Evolutionary conservation across 2,113 vertebrate species (phyloP).

Genomic region (Fulmarus glacialis): DNA sequence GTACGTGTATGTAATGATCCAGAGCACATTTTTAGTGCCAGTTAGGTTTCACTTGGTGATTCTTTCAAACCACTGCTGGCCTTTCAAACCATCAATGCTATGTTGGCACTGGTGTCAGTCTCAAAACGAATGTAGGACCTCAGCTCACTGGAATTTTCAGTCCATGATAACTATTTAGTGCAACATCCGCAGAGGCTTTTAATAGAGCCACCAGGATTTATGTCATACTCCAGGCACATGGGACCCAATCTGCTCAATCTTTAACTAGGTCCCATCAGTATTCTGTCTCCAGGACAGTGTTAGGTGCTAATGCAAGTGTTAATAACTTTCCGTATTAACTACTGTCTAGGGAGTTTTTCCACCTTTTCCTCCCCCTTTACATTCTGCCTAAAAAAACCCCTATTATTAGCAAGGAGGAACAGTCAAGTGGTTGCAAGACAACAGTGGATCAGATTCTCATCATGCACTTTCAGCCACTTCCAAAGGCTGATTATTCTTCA

Average conservation of each 20-base stretch:
- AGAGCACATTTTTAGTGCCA: background rate
- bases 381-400: background rate
- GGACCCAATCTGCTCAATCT: background rate
- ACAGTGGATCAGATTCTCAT: background rate
- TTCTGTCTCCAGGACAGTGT: background rate
- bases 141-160: background rate
- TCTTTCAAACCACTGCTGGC: background rate
- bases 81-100: background rate
- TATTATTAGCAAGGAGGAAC: conserved; percentile 7
- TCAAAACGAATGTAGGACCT: background rate
- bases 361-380: background rate
- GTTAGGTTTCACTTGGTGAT: background rate
- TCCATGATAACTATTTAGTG: background rate
- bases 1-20: background rate
- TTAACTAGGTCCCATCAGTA: conserved; percentile 6
- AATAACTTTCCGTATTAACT: conserved; percentile 18
- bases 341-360: background rate
- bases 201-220: background rate
- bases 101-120: background rate
- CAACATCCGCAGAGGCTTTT: background rate
- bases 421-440: conserved; percentile 12
- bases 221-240: background rate
- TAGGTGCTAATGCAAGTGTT: background rate
- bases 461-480: background rate
- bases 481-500: background rate